A percentile compares a stretch with the other conserved stretches of the same genome.
Conservation (phyloP, 2,888 invertebrate genomes). For the Hyposoter didymator region DNA sequence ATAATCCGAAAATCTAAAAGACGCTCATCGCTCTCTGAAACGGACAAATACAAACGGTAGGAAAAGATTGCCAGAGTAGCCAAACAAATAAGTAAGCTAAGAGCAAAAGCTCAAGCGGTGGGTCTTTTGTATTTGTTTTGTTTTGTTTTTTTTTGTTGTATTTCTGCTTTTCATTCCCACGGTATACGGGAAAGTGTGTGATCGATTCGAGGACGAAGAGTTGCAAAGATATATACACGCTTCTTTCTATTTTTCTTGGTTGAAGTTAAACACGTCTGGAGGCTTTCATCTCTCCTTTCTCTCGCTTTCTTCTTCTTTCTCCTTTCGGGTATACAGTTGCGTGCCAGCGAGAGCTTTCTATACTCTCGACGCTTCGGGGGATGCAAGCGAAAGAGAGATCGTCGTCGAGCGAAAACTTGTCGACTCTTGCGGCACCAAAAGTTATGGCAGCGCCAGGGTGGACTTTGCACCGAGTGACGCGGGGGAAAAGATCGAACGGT, state of each 20-base stretch:
- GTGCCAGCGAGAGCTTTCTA: constrained; percentile 23
- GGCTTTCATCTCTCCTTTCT: constrained; percentile 41
- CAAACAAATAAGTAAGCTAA: constrained; percentile 54
- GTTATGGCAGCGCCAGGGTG: constrained; percentile 40
- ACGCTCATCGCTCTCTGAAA: not conserved
- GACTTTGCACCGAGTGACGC: constrained; percentile 24
- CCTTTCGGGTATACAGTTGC: constrained; percentile 29
- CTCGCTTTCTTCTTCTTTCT: constrained; percentile 7
- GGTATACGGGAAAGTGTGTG: constrained; percentile 32
- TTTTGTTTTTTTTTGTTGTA: constrained; percentile 12
- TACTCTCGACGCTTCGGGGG: constrained; percentile 30
- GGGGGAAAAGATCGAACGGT: constrained; percentile 1
- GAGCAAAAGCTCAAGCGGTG: constrained; percentile 30
- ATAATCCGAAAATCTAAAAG: constrained; percentile 12
- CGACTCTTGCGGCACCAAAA: constrained; percentile 53
- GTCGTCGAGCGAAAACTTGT: constrained; percentile 52
- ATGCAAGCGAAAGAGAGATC: constrained; percentile 48
- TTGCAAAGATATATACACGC: constrained; percentile 41
- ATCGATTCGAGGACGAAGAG: constrained; percentile 62
- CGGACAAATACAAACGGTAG: constrained; percentile 22
- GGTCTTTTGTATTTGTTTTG: constrained; percentile 20
- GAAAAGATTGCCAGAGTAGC: constrained; percentile 47
- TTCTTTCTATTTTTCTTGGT: constrained; percentile 66
- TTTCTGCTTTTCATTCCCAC: constrained; percentile 20
- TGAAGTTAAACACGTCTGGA: constrained; percentile 64